Evolutionary conservation across 2,888 invertebrate genomes (phyloP), one percentile per base, ranked within the genome.

Genomic region (Nymphalis urticae): DNA sequence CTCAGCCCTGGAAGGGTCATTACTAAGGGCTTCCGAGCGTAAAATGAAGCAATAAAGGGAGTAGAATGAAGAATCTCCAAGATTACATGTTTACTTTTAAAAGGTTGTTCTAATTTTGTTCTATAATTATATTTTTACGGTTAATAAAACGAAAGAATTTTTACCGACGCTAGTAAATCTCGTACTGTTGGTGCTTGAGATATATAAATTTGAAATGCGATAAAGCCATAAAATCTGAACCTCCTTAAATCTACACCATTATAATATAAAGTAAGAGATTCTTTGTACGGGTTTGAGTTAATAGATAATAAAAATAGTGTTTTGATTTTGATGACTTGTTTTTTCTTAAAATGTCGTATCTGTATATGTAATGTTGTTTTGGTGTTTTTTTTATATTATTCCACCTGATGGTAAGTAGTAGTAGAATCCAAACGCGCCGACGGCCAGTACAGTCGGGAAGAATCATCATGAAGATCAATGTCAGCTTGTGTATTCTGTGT

Each of bases 41-140:
- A 79, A 80, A 81, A 81, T 81, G 75, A 80, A 78, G 80, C 78
- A 78, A 80, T 80, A 79, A 80, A 76, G 70, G 75, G 68, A 72
- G 72, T 27, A 75, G 75, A 75, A 75, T 75, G 75, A 76, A 70
- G 74, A 72, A 77, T 79, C 72, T 65, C 73, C 53, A 64, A 75
- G 78, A 79, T 80, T 76, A 78, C 73, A 73, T 77, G 76, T 78
- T 78, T 79, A 80, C 73, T 75, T 78, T 77, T 75, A 75, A 80
- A 70, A 71, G 69, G 66, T 16, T 53, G 53, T 67, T 69, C 13
- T 47, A 50, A 60, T 68, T 67, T 56, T 48, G 36, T 68, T 10
- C 48, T 62, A 70, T 62, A 48, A 54, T 70, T 66, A 56, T 65
- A 21, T 65, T 66, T 63, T 63, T 42, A 32, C 53, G 53, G 27